A percentile compares a stretch with the other conserved stretches of the same genome.
Conservation (phyloP, 2,888 invertebrate genomes). For the Scaptomyza flava region DNA sequence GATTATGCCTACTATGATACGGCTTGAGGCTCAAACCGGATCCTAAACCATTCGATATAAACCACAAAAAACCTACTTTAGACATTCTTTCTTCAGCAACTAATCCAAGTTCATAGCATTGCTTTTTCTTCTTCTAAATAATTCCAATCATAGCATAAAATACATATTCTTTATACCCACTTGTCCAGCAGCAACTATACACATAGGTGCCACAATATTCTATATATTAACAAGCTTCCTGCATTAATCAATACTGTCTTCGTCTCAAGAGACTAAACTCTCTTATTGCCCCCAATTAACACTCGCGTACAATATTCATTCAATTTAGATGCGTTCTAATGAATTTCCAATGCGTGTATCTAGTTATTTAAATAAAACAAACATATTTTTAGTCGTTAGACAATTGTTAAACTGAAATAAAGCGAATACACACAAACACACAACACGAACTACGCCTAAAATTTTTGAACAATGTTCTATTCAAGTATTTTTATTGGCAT, state of each 20-base stretch:
- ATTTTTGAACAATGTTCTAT: slow-evolving; percentile 33
- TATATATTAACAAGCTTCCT: slow-evolving; percentile 28
- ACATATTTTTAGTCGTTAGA: slow-evolving; percentile 81
- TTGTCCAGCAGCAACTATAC: slow-evolving; percentile 36
- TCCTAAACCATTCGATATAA: slow-evolving; percentile 1
- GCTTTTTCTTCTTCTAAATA: slow-evolving; percentile 16
- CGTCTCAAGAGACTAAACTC: slow-evolving; percentile 20
- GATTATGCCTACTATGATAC: slow-evolving; percentile 95
- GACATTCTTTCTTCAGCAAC: slow-evolving; percentile 3
- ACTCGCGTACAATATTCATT: slow-evolving; percentile 75
- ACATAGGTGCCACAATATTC: slow-evolving; percentile 75
- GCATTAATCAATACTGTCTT: slow-evolving; percentile 22
- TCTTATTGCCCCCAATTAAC: slow-evolving; percentile 45
- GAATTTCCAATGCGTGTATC: slow-evolving; percentile 81
- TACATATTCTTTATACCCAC: slow-evolving; percentile 8
- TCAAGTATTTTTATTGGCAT: slow-evolving; percentile 44
- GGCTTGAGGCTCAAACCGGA: slow-evolving; percentile 84
- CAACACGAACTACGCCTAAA: slow-evolving; percentile 30
- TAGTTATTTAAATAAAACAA: slow-evolving; percentile 81
- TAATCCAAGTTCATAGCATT: slow-evolving; percentile 7
- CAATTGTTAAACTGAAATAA: slow-evolving; percentile 74
- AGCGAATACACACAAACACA: slow-evolving; percentile 39
- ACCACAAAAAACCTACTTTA: slow-evolving; percentile 69
- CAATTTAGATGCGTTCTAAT: slow-evolving; percentile 71
- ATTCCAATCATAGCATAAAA: slow-evolving; percentile 12